These are phyloP conservation scores for Troides helena DNA, from an alignment of 2,888 invertebrate species.

Conservation along the genomic window DNA sequence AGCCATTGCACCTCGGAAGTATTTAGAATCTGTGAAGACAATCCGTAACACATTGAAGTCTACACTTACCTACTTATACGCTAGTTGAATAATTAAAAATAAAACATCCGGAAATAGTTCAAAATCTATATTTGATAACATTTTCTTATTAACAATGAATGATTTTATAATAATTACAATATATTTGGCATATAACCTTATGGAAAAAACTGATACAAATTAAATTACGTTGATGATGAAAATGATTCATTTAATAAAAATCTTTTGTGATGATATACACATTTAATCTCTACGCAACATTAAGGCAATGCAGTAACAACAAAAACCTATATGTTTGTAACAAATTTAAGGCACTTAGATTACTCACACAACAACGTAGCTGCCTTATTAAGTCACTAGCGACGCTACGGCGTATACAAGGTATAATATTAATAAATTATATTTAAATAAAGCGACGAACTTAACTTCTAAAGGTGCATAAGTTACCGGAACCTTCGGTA, in stretches of 20 bases:
- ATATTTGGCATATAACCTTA: constrained; percentile 78
- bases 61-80: too few relatives aligned
- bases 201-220: constrained; percentile 54
- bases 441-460: constrained; percentile 5
- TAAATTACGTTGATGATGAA: constrained; percentile 55
- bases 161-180: constrained; percentile 72
- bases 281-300: constrained; percentile 38
- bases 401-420: background rate
- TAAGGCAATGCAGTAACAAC: constrained; percentile 31
- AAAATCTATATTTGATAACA: constrained; percentile 78
- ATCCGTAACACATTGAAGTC: too few relatives aligned
- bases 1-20: too few relatives aligned
- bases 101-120: constrained; percentile 44
- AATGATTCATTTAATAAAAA: constrained; percentile 37
- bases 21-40: too few relatives aligned
- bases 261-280: constrained; percentile 57
- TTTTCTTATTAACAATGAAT: constrained; percentile 70
- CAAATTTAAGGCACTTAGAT: constrained; percentile 25
- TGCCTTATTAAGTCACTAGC: constrained; percentile 17
- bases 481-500: constrained; percentile 1
- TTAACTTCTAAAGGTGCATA: constrained; percentile 13
- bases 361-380: constrained; percentile 14
- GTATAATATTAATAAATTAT: constrained; percentile 21
- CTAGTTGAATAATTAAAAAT: constrained; percentile 26
- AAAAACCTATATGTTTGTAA: constrained; percentile 18